Evolutionary conservation across 2,888 invertebrate genomes (phyloP).

Genomic region (Caenorhabditis doughertyi): DNA sequence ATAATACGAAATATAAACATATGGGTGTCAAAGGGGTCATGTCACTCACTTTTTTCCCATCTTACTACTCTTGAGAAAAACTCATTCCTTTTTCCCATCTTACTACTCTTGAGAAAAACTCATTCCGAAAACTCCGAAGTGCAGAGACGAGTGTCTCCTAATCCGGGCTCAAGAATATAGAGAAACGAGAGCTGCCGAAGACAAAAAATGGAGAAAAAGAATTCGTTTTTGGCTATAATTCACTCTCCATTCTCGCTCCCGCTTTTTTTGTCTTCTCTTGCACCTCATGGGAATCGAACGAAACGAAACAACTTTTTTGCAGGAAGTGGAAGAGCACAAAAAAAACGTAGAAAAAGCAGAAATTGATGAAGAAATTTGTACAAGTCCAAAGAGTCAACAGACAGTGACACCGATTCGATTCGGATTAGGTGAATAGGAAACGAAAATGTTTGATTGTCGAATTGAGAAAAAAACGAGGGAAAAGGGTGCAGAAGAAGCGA

Average conservation of each 20-base stretch:
- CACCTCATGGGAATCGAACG: constrained; percentile 51
- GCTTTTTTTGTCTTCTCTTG: constrained; percentile 37
- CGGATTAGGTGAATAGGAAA: constrained; percentile 55
- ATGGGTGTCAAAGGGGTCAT: constrained; percentile 32
- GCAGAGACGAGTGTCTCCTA: constrained; percentile 39
- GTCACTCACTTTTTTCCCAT: constrained; percentile 25
- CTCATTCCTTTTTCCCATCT: neutral
- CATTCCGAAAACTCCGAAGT: constrained; percentile 52
- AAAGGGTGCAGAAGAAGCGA: constrained; percentile 36
- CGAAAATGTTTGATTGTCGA: constrained; percentile 50
- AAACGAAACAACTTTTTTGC: constrained; percentile 9
- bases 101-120: constrained; percentile 41
- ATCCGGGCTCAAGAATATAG: constrained; percentile 44
- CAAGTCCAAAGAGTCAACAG: constrained; percentile 54
- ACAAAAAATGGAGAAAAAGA: constrained; percentile 14
- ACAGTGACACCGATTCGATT: constrained; percentile 53
- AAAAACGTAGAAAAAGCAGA: constrained; percentile 15
- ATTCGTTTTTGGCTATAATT: constrained; percentile 54
- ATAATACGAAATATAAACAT: constrained; percentile 19
- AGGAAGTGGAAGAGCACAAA: constrained; percentile 15
- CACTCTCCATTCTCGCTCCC: constrained; percentile 26
- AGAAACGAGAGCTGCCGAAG: constrained; percentile 8
- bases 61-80: too few species aligned
- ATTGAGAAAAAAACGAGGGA: constrained; percentile 14
- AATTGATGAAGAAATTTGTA: neutral